phyloP scores from a whole-genome alignment of 2,888 invertebrate species.

The Perdita meconis region DNA sequence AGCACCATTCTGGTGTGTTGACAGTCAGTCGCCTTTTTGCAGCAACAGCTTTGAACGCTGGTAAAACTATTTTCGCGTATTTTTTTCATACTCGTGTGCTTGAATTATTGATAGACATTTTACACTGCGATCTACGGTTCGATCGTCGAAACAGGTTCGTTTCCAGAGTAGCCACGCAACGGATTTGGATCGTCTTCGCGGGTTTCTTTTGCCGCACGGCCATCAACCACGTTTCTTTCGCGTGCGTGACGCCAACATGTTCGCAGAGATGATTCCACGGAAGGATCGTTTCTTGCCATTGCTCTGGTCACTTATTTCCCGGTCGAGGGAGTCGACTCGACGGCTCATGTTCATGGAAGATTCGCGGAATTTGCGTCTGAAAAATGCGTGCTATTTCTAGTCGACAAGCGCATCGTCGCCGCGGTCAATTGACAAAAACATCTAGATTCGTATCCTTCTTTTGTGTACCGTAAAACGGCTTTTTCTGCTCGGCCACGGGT shows the following conservation, averaged over 20 bases:
- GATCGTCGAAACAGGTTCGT: constrained; percentile 28
- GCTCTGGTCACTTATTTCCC: constrained; percentile 56
- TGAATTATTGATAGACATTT: constrained; percentile 65
- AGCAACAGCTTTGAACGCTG: not conserved
- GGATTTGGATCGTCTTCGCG: constrained; percentile 54
- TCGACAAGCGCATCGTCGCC: constrained; percentile 50
- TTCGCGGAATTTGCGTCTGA: constrained; percentile 61
- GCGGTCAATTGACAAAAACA: constrained; percentile 41
- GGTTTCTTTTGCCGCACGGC: constrained; percentile 43
- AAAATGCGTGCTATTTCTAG: constrained; percentile 68
- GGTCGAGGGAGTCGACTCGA: constrained; percentile 18
- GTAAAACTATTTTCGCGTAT: not conserved
- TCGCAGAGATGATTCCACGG: constrained; percentile 60
- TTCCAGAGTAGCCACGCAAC: constrained; percentile 29
- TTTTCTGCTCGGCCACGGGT: constrained; percentile 14
- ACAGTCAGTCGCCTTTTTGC: too few species aligned
- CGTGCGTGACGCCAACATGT: constrained; percentile 36
- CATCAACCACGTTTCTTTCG: constrained; percentile 49
- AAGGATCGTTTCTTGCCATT: constrained; percentile 66
- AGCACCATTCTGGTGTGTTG: constrained; percentile 23
- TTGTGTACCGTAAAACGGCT: constrained; percentile 26
- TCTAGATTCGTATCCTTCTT: constrained; percentile 33
- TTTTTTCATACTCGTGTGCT: constrained; percentile 38
- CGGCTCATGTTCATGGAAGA: constrained; percentile 72
- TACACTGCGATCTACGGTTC: constrained; percentile 33